Conservation (phyloP, 2,888 invertebrate genomes). For the Caenorhabditis sp. region DNA sequence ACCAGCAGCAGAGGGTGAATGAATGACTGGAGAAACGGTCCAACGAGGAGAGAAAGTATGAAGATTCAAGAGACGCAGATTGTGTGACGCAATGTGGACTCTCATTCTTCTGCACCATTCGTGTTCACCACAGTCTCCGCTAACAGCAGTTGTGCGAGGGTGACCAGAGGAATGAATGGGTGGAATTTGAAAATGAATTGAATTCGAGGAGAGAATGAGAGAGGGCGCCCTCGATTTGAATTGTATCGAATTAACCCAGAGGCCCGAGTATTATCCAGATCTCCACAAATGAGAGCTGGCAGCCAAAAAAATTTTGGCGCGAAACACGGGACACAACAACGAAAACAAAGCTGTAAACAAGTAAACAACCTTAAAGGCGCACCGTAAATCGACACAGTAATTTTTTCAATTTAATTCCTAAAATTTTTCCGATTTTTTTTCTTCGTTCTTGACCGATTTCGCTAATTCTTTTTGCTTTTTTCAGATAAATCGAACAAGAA, state of each 20-base stretch:
- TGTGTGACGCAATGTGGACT: constrained; percentile 51
- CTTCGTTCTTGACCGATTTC: too few species aligned
- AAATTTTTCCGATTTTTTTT: too few species aligned
- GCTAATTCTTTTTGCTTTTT: too few species aligned
- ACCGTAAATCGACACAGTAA: too few species aligned
- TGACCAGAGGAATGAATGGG: constrained; percentile 23
- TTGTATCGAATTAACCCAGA: constrained; percentile 53
- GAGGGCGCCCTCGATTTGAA: constrained; percentile 33
- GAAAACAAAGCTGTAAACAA: too few species aligned
- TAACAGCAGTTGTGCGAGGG: not conserved
- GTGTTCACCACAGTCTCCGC: constrained; percentile 19
- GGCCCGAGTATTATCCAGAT: too few species aligned
- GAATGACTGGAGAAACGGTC: constrained; percentile 37
- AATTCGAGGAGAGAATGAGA: not conserved
- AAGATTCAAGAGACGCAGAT: constrained; percentile 7
- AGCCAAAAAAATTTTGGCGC: too few species aligned
- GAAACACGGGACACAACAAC: too few species aligned
- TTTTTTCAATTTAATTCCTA: too few species aligned
- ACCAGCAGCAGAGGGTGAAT: constrained; percentile 46
- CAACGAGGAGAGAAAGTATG: constrained; percentile 26
- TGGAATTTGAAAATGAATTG: constrained; percentile 53
- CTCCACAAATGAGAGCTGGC: too few species aligned
- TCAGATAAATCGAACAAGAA: too few species aligned
- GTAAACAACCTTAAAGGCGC: too few species aligned
- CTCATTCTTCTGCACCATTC: constrained; percentile 37